phyloP scores from a whole-genome alignment of 2,113 vertebrate species.

The Papio anubis region DNA sequence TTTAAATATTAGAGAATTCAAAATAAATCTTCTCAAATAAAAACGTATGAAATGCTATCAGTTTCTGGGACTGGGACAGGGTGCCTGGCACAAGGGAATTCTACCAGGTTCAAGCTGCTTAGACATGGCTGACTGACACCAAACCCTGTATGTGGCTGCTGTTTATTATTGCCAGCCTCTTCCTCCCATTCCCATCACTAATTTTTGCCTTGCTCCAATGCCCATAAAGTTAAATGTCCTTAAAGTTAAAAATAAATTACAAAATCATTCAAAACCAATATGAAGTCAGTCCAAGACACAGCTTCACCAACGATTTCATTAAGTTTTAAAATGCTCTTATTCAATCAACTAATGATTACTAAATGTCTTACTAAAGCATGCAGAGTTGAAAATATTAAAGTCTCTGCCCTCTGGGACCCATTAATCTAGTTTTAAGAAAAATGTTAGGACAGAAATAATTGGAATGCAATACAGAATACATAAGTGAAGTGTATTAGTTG shows the following conservation, averaged over 20 bases:
- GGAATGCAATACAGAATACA: background rate
- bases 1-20: background rate
- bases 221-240: background rate
- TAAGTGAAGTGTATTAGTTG: background rate
- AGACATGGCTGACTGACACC: background rate
- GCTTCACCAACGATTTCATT: background rate
- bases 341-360: background rate
- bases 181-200: background rate
- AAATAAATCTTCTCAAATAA: background rate
- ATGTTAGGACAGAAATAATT: background rate
- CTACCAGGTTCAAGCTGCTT: background rate
- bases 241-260: background rate
- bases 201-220: background rate
- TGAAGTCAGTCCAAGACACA: background rate
- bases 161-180: background rate
- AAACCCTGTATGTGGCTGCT: background rate
- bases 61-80: background rate
- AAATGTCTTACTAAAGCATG: background rate
- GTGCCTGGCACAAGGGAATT: background rate
- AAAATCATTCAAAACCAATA: background rate
- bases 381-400: background rate
- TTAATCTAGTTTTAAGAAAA: background rate
- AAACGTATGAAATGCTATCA: background rate
- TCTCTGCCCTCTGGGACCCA: background rate
- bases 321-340: background rate